Evolutionary conservation across 2,113 vertebrate genomes (phyloP), one percentile per base, ranked within the genome.

Genomic region (Blennius ocellaris): DNA sequence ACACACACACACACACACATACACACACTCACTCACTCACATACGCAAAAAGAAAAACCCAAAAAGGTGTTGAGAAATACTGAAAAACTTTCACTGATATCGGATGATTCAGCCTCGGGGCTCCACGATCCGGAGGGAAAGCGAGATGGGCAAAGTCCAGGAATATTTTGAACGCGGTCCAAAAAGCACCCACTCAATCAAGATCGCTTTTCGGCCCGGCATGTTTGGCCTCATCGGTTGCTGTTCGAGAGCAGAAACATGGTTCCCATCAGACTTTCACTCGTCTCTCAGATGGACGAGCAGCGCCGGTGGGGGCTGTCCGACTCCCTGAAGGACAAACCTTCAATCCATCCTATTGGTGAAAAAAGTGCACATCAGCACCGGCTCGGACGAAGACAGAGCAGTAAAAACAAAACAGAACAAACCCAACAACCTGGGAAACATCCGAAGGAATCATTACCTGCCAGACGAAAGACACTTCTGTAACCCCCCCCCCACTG

Each of bases 391-490:
- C n/a, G 37, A 62, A 59, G 55, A 17, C 76, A 65, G 69, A 65
- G 69, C 65, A 30, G 21, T 14, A 30, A 30, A 30, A 30, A 30
- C 21, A 30, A 2, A 30, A 30, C 2, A 30, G 4, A 30, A 30
- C 2, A 30, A 30, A 30, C 2, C 21, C 11, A 48, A 69, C 6
- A 16, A 15, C 52, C 56, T 12, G 7, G 50, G 41, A 15, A 68
- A 78, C 71, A 82, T 80, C 77, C 86, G 87, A 89, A 8, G 49
- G 60, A 88, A 80, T 52, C 48, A 7, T 90, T 85, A 81, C 60
- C 64, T 67, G 73, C 85, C 76, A 81, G 65, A 21, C 8, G 9
- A n/a, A n/a, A n/a, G n/a, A 30, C 21, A 30, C 21, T 30, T 30
- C 21, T 30, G 21, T 30, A 30, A 30, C 21, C 21, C 4, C 21